phyloP scores from a whole-genome alignment of 2,113 vertebrate genomes.

The Proterorhinus semilunaris region DNA sequence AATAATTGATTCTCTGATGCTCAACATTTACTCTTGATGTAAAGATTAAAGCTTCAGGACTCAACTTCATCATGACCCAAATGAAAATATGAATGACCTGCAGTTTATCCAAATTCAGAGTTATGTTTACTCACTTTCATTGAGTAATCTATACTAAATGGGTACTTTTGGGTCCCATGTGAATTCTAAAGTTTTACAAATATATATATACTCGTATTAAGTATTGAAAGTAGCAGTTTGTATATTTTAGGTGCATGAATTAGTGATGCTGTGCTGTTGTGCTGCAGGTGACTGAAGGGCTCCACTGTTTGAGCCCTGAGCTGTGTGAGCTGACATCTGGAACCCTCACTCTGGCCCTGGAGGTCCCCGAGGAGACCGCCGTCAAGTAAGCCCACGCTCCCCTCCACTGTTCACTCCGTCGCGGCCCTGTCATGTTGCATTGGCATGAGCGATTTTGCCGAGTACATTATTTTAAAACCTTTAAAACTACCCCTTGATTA shows the following conservation, averaged over 20 bases:
- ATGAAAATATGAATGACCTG: too few species aligned
- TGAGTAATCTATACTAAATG: too few species aligned
- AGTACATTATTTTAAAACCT: not conserved
- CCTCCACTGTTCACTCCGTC: not conserved
- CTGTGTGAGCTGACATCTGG: conserved; percentile 86
- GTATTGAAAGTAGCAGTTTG: not conserved
- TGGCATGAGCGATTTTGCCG: not conserved
- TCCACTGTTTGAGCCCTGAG: conserved; percentile 86
- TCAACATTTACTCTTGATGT: too few species aligned
- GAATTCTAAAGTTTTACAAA: not conserved
- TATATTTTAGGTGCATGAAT: conserved; percentile 3
- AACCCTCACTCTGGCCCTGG: conserved; percentile 85
- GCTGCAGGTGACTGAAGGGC: conserved; percentile 82
- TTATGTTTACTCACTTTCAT: too few species aligned
- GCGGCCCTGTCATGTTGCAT: not conserved
- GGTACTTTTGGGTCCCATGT: too few species aligned
- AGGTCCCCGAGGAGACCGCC: conserved; percentile 90
- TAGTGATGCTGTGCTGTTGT: conserved; percentile 24
- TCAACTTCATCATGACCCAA: too few species aligned
- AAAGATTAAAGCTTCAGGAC: too few species aligned
- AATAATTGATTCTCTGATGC: too few species aligned
- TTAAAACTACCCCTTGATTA: too few species aligned
- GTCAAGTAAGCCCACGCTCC: conserved; percentile 81
- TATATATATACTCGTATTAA: not conserved
- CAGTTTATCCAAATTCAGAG: too few species aligned